Base-by-base conservation (phyloP, 2,113 vertebrate genomes). In the Strix aluco region DNA sequence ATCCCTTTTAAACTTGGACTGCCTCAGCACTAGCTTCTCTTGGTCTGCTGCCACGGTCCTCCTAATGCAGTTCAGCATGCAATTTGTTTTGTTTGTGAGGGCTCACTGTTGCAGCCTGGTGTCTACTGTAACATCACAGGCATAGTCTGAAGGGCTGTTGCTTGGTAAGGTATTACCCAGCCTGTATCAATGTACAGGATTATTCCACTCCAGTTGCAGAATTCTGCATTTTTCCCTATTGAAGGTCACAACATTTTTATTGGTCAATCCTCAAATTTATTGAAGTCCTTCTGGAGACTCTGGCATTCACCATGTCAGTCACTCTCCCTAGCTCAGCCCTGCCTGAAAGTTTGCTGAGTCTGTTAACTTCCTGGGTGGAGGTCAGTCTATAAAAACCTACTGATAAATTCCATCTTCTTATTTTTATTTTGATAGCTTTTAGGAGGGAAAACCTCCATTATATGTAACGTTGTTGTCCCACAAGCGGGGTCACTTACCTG, bases 391-490 rank as follows among this genome's bases (percentile, higher is more conserved):
- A n/a, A 74, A 91, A 86, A 34, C 44, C 47, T 57, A 19, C 51
- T 47, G 57, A 73, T 80, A 36, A 82, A 51, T 11, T 54, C n/a
- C 6, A 47, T 89, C 49, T 69, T 78, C 29, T 73, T 88, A 49
- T n/a, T 94, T 88, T 77, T 88, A 32, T 83, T 94, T 78, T 81
- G 9, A 47, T 74, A 84, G 16, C 29, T 92, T 93, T 94, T 46
- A 80, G 54, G 58, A 66, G 34, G 54, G 67, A 86, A 62, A 16
- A 3, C 7, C 9, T 94, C 36, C 11, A 40, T 83, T 42, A 71
- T 49, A 40, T 5, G 3, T 72, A 51, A 69, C 9, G 21, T 47
- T 47, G 19, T 19, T 47, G 46, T 47, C 20, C 46, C 46, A 47
- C 46, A 47, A 47, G 46, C 20, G 8, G 46, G 20, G 46, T 47